A percentile compares a stretch with the other conserved stretches of the same genome.
phyloP scores from a whole-genome alignment of 2,113 vertebrate species.

The Ranitomeya imitator region DNA sequence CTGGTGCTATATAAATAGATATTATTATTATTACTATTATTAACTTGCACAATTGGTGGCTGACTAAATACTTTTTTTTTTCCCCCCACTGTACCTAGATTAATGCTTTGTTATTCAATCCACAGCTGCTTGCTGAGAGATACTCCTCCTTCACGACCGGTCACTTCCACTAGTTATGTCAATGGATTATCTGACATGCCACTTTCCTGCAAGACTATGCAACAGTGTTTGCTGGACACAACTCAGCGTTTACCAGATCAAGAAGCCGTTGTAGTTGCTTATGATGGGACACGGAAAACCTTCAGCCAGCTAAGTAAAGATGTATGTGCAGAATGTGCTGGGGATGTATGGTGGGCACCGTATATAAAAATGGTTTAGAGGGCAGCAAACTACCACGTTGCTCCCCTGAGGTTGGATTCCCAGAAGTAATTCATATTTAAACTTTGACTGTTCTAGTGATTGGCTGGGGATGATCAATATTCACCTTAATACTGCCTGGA shows the following conservation, averaged over 20 bases:
- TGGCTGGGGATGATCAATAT: too few species aligned
- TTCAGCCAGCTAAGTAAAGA: constrained; percentile 85
- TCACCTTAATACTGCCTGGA: too few species aligned
- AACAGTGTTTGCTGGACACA: constrained; percentile 70
- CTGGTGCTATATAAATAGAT: too few species aligned
- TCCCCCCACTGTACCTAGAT: not conserved
- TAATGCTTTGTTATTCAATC: not conserved
- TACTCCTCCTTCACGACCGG: constrained; percentile 55
- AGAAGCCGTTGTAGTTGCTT: constrained; percentile 76
- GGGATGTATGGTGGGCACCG: not conserved
- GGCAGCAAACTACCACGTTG: not conserved
- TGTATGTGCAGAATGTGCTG: constrained; percentile 64
- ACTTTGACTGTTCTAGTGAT: too few species aligned
- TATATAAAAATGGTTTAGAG: not conserved
- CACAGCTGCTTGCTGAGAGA: constrained; percentile 74
- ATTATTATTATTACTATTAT: too few species aligned
- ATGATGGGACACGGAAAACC: constrained; percentile 77
- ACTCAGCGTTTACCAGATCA: constrained; percentile 72
- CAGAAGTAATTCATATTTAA: too few species aligned
- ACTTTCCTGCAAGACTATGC: constrained; percentile 73
- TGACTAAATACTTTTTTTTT: too few species aligned
- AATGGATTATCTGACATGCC: constrained; percentile 69
- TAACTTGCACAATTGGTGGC: too few species aligned
- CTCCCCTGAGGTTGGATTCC: too few species aligned
- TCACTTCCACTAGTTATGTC: constrained; percentile 78